Evolutionary conservation across 1,140 invertebrate genomes (phyloP).

Genomic region (Ips nitidus): DNA sequence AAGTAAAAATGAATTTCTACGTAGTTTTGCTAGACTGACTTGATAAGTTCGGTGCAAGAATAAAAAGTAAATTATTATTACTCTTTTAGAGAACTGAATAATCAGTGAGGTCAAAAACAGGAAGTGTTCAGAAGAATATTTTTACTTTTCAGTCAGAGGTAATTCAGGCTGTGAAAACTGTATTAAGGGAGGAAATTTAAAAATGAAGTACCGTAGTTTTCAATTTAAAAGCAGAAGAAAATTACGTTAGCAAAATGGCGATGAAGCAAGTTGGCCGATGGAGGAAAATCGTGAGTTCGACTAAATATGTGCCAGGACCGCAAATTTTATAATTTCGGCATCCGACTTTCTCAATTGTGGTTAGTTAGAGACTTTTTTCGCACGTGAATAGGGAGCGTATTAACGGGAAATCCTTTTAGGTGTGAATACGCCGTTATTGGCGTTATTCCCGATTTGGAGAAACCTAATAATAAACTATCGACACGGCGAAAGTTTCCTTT

Average conservation of each 20-base stretch:
- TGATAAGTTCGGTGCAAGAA: no score
- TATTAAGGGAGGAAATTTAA: conserved; percentile 12
- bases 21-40: no score
- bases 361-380: conserved; percentile 33
- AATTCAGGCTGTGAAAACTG: no score
- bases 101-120: no score
- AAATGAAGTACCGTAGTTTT: conserved; percentile 27
- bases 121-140: no score
- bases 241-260: conserved; percentile 33
- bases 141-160: no score
- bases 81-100: no score
- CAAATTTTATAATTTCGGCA: conserved; percentile 34
- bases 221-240: conserved; percentile 29
- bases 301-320: conserved; percentile 33
- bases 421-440: conserved; percentile 27
- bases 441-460: conserved; percentile 21
- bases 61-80: no score
- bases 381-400: conserved; percentile 28
- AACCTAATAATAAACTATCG: conserved; percentile 22
- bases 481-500: background rate
- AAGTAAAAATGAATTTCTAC: no score
- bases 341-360: conserved; percentile 32
- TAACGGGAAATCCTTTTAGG: conserved; percentile 11
- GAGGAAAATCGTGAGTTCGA: conserved; percentile 30
- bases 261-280: conserved; percentile 25